These are phyloP conservation scores for Pecten maximus DNA, from an alignment of 2,888 invertebrate species.

Conservation along the genomic window DNA sequence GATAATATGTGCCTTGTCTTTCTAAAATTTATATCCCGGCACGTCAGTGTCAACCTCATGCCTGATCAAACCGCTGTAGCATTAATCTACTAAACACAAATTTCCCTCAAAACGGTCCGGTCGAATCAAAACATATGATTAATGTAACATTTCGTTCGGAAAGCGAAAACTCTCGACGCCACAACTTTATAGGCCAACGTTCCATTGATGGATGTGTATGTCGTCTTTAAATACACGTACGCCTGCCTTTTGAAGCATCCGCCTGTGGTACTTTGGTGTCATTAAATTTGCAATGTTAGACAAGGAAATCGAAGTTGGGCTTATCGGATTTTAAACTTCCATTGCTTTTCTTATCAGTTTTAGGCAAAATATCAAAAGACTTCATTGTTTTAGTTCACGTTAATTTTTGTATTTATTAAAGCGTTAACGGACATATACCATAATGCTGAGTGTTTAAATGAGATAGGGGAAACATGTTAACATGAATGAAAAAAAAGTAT, in stretches of 20 bases:
- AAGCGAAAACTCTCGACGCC: slow-evolving; percentile 20
- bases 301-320: neutral
- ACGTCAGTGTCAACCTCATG: slow-evolving; percentile 20
- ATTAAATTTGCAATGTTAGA: slow-evolving; percentile 16
- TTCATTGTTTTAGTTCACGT: too few species aligned
- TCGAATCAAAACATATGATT: slow-evolving; percentile 20
- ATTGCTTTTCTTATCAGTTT: neutral
- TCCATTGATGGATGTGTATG: neutral
- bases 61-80: slow-evolving; percentile 22
- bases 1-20: slow-evolving; percentile 29
- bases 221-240: neutral
- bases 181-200: neutral
- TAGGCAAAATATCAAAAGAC: too few species aligned
- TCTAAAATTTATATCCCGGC: slow-evolving; percentile 11
- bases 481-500: too few species aligned
- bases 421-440: too few species aligned
- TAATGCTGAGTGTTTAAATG: too few species aligned
- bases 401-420: too few species aligned
- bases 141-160: neutral
- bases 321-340: neutral
- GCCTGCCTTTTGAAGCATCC: neutral
- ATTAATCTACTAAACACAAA: slow-evolving; percentile 29
- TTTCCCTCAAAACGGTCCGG: slow-evolving; percentile 1
- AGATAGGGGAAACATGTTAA: too few species aligned
- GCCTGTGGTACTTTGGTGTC: neutral